Conservation (phyloP, 2,888 invertebrate genomes). For the Agrochola circellaris region DNA sequence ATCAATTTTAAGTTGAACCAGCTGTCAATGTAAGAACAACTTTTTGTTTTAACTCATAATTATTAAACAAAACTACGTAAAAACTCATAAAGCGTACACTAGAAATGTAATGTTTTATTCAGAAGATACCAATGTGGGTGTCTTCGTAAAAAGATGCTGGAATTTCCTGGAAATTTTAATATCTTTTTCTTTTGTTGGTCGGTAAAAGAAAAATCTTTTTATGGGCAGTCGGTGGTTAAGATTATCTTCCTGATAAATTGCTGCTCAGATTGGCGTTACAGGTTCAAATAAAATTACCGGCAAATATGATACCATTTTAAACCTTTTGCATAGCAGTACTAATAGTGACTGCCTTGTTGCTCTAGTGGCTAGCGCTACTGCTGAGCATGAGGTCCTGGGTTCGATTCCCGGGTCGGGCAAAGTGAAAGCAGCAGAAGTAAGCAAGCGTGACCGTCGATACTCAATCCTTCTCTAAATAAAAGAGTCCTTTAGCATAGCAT, state of each 20-base stretch:
- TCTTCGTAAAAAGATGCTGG: slow-evolving; percentile 57
- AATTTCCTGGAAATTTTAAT: slow-evolving; percentile 30
- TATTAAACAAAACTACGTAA: slow-evolving; percentile 45
- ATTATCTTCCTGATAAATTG: neutral
- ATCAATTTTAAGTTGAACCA: slow-evolving; percentile 41
- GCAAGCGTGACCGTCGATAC: too few relatives aligned
- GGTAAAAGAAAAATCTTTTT: slow-evolving; percentile 22
- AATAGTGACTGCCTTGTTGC: neutral
- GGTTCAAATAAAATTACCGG: neutral
- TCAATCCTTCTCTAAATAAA: too few relatives aligned
- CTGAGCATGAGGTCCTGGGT: neutral
- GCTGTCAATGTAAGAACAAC: slow-evolving; percentile 35
- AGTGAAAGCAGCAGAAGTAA: too few relatives aligned
- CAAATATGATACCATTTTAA: neutral
- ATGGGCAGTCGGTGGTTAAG: neutral
- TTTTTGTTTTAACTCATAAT: slow-evolving; percentile 53
- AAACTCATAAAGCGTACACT: slow-evolving; percentile 38
- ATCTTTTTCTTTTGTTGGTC: slow-evolving; percentile 37
- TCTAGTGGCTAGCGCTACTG: neutral
- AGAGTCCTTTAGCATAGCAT: too few relatives aligned
- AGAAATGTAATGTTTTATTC: slow-evolving; percentile 59
- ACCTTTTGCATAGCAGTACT: too few relatives aligned
- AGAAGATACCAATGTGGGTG: slow-evolving; percentile 38
- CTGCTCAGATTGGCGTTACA: neutral
- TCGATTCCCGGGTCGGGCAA: neutral